Evolutionary conservation across 2,888 invertebrate species (phyloP).

Genomic region (Cephus sareptanus): DNA sequence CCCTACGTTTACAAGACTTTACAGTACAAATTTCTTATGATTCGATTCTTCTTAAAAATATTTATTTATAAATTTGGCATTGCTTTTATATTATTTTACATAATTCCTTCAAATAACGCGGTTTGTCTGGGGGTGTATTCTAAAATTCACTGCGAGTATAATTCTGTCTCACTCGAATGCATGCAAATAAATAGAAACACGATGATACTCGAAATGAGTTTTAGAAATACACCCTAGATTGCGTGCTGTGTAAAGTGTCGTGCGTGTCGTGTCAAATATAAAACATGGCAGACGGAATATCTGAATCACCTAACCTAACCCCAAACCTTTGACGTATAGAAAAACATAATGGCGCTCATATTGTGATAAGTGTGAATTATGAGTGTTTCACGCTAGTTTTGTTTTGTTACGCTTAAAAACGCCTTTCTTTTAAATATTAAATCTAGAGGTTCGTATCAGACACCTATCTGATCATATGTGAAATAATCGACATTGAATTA

Average conservation of each 20-base stretch:
- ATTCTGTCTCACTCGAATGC: no score
- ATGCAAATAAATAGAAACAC: no score
- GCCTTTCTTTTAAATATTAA: not conserved
- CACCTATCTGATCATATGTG: not conserved
- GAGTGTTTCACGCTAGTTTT: conserved; percentile 19
- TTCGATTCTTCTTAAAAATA: not conserved
- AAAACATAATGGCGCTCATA: conserved; percentile 32
- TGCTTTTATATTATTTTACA: not conserved
- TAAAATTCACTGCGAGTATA: no score
- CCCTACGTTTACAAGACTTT: not conserved
- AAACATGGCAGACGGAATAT: not conserved
- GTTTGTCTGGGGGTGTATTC: not conserved
- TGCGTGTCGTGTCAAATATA: not conserved
- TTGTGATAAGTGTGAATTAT: conserved; percentile 20
- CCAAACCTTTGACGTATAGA: conserved; percentile 32
- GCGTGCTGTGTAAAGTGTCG: not conserved
- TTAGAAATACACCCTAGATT: not conserved
- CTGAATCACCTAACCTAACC: conserved; percentile 23
- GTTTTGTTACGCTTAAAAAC: conserved; percentile 9
- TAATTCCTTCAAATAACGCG: not conserved
- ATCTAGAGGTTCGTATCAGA: not conserved
- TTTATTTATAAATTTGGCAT: not conserved
- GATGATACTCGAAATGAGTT: no score
- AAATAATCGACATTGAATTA: not conserved
- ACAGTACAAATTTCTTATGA: not conserved